phyloP scores from a whole-genome alignment of 2,113 vertebrate species.

The Grammomys dolichurus region DNA sequence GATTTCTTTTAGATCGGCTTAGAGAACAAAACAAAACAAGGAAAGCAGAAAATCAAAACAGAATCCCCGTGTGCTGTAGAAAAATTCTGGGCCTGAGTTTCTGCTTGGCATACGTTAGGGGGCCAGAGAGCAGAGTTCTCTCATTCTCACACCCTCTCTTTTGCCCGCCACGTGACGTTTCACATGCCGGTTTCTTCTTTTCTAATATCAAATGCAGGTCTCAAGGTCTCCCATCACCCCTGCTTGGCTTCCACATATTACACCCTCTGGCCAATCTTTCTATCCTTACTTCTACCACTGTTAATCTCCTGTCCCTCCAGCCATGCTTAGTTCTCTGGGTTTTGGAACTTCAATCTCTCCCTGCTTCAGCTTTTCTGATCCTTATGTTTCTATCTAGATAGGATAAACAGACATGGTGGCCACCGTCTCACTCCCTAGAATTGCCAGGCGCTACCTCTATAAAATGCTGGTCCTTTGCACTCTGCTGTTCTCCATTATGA shows the following conservation, averaged over 20 bases:
- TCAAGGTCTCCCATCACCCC: not conserved
- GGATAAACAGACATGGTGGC: not conserved
- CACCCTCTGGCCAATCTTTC: not conserved
- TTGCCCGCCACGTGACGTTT: not conserved
- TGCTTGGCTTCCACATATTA: not conserved
- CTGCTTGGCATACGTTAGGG: not conserved
- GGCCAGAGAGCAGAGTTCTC: not conserved
- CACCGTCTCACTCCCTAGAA: not conserved
- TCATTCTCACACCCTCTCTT: not conserved
- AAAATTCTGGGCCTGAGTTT: not conserved
- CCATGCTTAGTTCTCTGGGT: not conserved
- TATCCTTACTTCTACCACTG: not conserved
- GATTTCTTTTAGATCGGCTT: slow-evolving; percentile 13
- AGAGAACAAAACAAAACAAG: not conserved
- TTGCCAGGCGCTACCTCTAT: not conserved
- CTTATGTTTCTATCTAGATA: not conserved
- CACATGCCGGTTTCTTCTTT: not conserved
- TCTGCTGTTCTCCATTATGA: not conserved
- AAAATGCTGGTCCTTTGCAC: not conserved
- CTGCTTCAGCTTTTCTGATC: not conserved
- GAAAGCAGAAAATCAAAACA: not conserved
- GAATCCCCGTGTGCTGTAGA: not conserved
- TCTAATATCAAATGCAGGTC: not conserved
- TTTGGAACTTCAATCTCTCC: not conserved
- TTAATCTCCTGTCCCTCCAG: not conserved